Conservation (phyloP, 2,888 invertebrate genomes). For the Nasonovia ribisnigri region DNA sequence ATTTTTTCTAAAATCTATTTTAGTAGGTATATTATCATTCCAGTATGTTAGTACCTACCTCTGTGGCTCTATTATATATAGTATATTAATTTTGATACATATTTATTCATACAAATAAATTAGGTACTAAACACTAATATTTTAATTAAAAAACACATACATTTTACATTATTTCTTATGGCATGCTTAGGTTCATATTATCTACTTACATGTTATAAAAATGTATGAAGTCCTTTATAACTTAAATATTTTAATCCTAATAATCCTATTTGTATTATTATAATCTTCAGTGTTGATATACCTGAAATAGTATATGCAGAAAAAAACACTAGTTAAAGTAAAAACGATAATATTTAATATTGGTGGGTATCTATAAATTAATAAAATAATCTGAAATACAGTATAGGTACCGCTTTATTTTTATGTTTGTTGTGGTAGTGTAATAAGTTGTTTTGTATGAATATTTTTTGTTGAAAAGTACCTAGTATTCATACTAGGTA, state of each 20-base stretch:
- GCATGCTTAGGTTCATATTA: background rate
- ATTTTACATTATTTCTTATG: background rate
- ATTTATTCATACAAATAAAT: background rate
- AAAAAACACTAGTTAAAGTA: background rate
- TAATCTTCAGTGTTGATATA: background rate
- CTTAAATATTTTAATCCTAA: background rate
- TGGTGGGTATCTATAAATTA: background rate
- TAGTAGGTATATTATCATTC: background rate
- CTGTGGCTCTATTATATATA: background rate
- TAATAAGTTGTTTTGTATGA: background rate
- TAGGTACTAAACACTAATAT: background rate
- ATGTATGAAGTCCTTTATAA: background rate
- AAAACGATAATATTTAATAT: background rate
- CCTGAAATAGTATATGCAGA: background rate
- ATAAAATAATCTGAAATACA: background rate
- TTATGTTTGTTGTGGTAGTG: background rate
- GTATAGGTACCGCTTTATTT: background rate
- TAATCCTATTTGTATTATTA: background rate
- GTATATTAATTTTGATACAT: background rate
- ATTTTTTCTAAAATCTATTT: background rate
- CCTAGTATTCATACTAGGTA: background rate
- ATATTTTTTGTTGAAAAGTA: background rate
- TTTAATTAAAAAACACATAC: background rate
- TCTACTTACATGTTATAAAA: background rate
- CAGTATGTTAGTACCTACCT: background rate